Conservation (phyloP, 1,140 invertebrate genomes). For the Liolophura sinensis region DNA sequence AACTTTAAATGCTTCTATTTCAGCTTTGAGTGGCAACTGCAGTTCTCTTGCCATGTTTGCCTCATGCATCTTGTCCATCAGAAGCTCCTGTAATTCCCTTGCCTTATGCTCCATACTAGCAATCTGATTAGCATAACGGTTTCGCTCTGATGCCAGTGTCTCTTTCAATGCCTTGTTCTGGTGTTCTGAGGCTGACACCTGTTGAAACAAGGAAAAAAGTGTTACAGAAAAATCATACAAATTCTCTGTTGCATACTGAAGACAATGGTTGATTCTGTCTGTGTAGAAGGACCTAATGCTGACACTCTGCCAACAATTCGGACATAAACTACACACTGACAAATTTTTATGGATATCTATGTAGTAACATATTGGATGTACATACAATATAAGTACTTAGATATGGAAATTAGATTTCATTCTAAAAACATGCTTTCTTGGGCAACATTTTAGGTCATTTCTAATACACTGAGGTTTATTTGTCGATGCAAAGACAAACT, state of each 20-base stretch:
- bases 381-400: too few relatives aligned
- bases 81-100: constrained; percentile 36
- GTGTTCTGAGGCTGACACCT: constrained; percentile 36
- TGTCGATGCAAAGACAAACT: constrained; percentile 1
- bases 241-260: too few relatives aligned
- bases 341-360: too few relatives aligned
- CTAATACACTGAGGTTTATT: background rate
- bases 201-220: background rate
- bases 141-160: constrained; percentile 25
- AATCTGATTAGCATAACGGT: constrained; percentile 27
- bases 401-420: too few relatives aligned
- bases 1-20: constrained; percentile 41
- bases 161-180: constrained; percentile 35
- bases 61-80: constrained; percentile 44
- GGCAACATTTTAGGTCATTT: too few relatives aligned
- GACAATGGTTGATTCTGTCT: too few relatives aligned
- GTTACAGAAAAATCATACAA: too few relatives aligned
- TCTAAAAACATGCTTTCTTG: too few relatives aligned
- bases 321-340: too few relatives aligned
- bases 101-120: constrained; percentile 33
- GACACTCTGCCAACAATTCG: too few relatives aligned
- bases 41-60: constrained; percentile 30
- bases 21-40: constrained; percentile 39
- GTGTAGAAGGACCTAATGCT: too few relatives aligned
- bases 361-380: too few relatives aligned